These are phyloP conservation scores for Ceratosolen solmsi DNA, from an alignment of 1,140 invertebrate species.

Conservation along the genomic window DNA sequence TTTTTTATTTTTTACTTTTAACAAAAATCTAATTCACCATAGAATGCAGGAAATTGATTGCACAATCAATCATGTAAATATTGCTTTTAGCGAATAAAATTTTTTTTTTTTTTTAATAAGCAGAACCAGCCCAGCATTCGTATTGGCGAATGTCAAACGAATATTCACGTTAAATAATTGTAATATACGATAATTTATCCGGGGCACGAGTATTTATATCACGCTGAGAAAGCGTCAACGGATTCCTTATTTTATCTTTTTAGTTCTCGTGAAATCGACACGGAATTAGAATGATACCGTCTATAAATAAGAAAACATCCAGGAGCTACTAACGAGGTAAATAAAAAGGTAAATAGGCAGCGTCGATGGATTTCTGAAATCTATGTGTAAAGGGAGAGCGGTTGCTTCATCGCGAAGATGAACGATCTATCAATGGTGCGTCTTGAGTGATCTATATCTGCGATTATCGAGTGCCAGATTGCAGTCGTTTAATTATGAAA, in stretches of 20 bases:
- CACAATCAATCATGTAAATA: neutral
- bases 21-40: neutral
- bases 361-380: conserved; percentile 3
- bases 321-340: neutral
- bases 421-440: neutral
- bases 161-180: too few relatives aligned
- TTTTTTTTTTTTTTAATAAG: too few relatives aligned
- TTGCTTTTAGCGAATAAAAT: too few relatives aligned
- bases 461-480: neutral
- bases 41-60: neutral
- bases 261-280: neutral
- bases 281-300: neutral
- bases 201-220: too few relatives aligned
- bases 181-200: too few relatives aligned
- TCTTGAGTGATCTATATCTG: conserved; percentile 7
- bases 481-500: neutral
- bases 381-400: neutral
- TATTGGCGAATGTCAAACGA: too few relatives aligned
- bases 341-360: conserved; percentile 26
- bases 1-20: too few relatives aligned
- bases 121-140: too few relatives aligned
- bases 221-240: neutral
- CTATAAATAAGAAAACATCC: neutral
- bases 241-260: neutral
- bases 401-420: neutral